phyloP scores from a whole-genome alignment of 2,888 invertebrate genomes.

The Pollenia labialis region DNA sequence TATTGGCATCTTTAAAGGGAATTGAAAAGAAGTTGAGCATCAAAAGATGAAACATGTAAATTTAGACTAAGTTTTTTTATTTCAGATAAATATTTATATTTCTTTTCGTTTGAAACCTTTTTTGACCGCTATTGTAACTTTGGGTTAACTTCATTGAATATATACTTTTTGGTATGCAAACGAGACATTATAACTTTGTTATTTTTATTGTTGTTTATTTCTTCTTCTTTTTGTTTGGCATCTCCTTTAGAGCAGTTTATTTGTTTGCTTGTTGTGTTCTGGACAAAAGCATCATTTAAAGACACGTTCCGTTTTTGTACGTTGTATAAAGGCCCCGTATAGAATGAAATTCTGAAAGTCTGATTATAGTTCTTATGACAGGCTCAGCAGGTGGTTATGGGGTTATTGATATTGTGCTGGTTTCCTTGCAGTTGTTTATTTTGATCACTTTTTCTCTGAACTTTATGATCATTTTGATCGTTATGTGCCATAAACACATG shows the following conservation, averaged over 20 bases:
- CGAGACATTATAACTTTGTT: constrained; percentile 51
- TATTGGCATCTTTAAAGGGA: too few relatives aligned
- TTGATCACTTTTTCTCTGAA: constrained; percentile 26
- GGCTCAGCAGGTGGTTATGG: constrained; percentile 78
- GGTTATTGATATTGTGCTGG: constrained; percentile 67
- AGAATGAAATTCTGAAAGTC: constrained; percentile 50
- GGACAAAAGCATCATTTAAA: constrained; percentile 49
- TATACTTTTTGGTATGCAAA: constrained; percentile 46
- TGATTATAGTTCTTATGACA: constrained; percentile 78
- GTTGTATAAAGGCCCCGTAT: constrained; percentile 22
- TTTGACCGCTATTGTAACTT: not conserved
- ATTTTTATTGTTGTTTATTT: not conserved
- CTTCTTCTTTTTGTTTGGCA: not conserved
- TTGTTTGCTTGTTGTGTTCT: constrained; percentile 30
- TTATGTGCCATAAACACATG: constrained; percentile 64
- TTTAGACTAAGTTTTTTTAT: too few relatives aligned
- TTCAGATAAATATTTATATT: not conserved
- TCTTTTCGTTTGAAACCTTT: not conserved
- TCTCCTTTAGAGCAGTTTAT: constrained; percentile 15
- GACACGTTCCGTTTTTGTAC: constrained; percentile 59
- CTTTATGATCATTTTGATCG: constrained; percentile 58
- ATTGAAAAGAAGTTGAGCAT: too few relatives aligned
- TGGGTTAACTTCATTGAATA: constrained; percentile 45
- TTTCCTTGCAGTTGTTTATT: constrained; percentile 46
- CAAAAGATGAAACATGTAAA: too few relatives aligned